These are phyloP conservation scores for Achlya flavicornis DNA, from an alignment of 2,888 invertebrate genomes.

Conservation along the genomic window DNA sequence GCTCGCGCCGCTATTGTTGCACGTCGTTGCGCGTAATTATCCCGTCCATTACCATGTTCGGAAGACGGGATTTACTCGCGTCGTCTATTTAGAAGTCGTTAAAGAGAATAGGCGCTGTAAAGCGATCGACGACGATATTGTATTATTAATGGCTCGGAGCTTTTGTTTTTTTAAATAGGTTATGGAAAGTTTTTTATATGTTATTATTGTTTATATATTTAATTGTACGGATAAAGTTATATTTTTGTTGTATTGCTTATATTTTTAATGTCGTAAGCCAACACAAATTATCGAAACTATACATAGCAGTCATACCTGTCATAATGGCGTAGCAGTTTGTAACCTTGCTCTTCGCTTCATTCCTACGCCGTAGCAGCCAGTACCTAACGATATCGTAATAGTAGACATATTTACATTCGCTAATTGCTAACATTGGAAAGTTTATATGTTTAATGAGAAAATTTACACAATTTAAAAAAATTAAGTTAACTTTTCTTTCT, in stretches of 20 bases:
- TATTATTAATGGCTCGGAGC: slow-evolving; percentile 62
- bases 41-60: slow-evolving; percentile 82
- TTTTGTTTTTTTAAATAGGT: slow-evolving; percentile 59
- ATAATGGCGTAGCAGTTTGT: slow-evolving; percentile 30
- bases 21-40: slow-evolving; percentile 81
- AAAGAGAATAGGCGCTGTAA: slow-evolving; percentile 72
- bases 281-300: background rate
- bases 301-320: slow-evolving; percentile 12
- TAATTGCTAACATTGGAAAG: background rate
- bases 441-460: background rate
- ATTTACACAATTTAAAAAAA: no score
- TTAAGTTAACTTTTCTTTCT: no score
- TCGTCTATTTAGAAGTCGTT: slow-evolving; percentile 79
- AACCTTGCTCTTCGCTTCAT: slow-evolving; percentile 16
- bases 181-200: slow-evolving; percentile 47
- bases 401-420: background rate
- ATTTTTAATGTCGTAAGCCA: background rate
- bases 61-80: slow-evolving; percentile 70
- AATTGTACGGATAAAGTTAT: slow-evolving; percentile 12
- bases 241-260: background rate
- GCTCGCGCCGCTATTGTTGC: slow-evolving; percentile 82
- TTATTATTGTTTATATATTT: slow-evolving; percentile 31
- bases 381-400: background rate
- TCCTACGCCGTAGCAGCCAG: background rate
- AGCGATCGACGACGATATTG: slow-evolving; percentile 68